phyloP scores from a whole-genome alignment of 2,797 vertebrate species.

The Myioborus melanocephalus region DNA sequence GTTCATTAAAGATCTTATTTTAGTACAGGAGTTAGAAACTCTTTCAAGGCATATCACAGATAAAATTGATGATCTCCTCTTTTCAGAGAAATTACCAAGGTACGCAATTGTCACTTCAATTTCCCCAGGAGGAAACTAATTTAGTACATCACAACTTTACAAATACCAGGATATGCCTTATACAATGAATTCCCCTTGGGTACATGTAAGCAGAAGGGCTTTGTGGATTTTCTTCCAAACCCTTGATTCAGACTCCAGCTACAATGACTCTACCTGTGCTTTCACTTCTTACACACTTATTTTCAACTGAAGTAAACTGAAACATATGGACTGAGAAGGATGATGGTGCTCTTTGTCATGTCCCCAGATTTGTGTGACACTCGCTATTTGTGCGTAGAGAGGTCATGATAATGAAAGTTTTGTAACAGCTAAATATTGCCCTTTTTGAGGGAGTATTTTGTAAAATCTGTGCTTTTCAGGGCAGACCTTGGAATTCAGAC shows the following conservation, averaged over 20 bases:
- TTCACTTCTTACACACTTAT: neutral
- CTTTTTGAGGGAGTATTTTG: neutral
- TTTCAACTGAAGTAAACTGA: neutral
- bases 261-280: neutral
- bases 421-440: neutral
- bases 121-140: neutral
- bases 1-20: neutral
- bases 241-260: neutral
- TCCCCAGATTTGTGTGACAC: rapidly evolving
- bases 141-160: neutral
- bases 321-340: neutral
- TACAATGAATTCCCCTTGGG: neutral
- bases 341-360: neutral
- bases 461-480: neutral
- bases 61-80: neutral
- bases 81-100: neutral
- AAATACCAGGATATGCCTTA: neutral
- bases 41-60: neutral
- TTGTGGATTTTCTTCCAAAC: neutral
- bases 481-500: neutral
- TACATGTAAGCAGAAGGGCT: neutral
- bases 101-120: neutral
- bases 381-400: neutral
- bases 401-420: neutral
- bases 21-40: neutral